These are phyloP conservation scores for Ophraella communa DNA, from an alignment of 2,888 invertebrate genomes.

Conservation along the genomic window DNA sequence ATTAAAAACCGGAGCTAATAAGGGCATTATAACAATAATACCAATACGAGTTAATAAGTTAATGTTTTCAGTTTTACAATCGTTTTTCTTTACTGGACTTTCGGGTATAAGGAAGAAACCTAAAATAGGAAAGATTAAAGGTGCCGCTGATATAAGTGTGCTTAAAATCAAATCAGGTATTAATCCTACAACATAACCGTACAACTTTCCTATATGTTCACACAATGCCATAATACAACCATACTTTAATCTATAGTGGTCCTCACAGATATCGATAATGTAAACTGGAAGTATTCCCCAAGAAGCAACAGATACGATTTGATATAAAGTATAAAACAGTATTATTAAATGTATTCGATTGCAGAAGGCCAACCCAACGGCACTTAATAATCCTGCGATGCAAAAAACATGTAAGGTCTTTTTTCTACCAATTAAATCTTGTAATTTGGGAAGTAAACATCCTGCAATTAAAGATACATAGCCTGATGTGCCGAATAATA, in stretches of 20 bases:
- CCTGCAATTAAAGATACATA: not conserved
- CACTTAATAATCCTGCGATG: too few relatives aligned
- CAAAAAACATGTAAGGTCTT: too few relatives aligned
- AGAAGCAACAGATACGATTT: not conserved
- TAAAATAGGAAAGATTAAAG: not conserved
- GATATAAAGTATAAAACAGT: not conserved
- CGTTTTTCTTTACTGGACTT: not conserved
- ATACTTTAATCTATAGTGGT: not conserved
- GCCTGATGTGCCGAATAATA: not conserved
- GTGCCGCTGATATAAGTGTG: not conserved
- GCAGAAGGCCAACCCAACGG: not conserved
- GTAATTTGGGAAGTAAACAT: not conserved
- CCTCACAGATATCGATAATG: not conserved
- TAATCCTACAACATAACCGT: not conserved
- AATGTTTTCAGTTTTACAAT: not conserved
- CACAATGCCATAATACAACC: not conserved
- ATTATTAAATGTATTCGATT: not conserved
- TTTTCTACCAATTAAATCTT: not conserved
- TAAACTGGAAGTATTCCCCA: not conserved
- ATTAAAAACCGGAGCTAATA: conserved; percentile 3
- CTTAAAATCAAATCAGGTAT: not conserved
- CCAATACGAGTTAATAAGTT: not conserved
- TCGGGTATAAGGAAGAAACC: not conserved
- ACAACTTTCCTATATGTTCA: not conserved
- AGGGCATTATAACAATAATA: not conserved